Evolutionary conservation across 2,888 invertebrate species (phyloP).

Genomic region (Lasius platythorax): DNA sequence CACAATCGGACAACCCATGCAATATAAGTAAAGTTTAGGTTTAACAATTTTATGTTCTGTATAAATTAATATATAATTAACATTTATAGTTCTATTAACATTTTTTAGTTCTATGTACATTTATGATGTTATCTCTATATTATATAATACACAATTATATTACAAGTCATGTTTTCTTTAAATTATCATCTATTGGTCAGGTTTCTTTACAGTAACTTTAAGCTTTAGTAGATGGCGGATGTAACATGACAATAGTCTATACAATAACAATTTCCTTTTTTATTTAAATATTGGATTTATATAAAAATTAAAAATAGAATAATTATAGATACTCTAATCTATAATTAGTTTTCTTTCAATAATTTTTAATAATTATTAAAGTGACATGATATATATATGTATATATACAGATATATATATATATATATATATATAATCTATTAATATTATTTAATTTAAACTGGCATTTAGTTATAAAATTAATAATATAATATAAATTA

Average conservation of each 20-base stretch:
- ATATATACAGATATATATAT: neutral
- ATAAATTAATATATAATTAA: neutral
- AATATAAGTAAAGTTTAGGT: neutral
- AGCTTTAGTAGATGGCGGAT: constrained; percentile 31
- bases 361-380: neutral
- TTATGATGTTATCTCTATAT: neutral
- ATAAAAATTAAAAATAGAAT: neutral
- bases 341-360: neutral
- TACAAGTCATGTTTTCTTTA: neutral
- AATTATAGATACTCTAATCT: neutral
- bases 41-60: neutral
- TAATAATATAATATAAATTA: neutral
- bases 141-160: neutral
- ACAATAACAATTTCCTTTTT: neutral
- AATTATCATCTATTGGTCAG: constrained; percentile 43
- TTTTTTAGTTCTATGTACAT: no score
- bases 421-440: neutral
- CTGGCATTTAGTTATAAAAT: neutral
- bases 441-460: neutral
- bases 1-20: neutral
- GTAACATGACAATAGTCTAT: neutral
- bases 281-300: neutral
- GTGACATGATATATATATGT: no score
- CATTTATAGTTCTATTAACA: neutral
- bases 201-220: constrained; percentile 20